A percentile compares a stretch with the other conserved stretches of the same genome.
Conservation (phyloP, 2,113 vertebrate genomes). For the Catagonus wagneri region DNA sequence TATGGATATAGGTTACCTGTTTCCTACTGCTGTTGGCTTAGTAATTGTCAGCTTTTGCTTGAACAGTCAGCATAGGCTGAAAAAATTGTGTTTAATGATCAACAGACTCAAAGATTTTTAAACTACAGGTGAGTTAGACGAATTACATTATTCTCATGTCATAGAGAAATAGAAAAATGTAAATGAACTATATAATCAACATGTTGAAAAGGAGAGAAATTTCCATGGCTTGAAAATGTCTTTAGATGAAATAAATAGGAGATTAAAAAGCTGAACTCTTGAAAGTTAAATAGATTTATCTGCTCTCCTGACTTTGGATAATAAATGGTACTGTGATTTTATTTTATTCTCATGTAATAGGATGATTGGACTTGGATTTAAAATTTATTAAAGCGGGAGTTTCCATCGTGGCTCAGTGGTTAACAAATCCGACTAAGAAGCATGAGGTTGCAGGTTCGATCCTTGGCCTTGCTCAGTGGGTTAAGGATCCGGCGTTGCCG, state of each 20-base stretch:
- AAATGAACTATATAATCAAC: background rate
- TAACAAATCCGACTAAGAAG: no score
- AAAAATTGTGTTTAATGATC: background rate
- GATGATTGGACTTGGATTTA: background rate
- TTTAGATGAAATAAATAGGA: constrained; percentile 4
- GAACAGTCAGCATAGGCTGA: background rate
- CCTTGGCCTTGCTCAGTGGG: no score
- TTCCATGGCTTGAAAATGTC: background rate
- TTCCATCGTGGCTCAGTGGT: no score
- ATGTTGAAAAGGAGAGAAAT: background rate
- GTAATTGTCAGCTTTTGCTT: background rate
- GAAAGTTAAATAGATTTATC: background rate
- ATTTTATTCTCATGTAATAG: background rate
- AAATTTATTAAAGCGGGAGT: background rate
- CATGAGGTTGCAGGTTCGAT: no score
- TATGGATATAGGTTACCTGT: background rate
- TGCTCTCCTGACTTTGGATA: background rate
- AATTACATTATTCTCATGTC: background rate
- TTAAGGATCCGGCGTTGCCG: no score
- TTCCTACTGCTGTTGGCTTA: background rate
- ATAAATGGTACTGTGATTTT: background rate
- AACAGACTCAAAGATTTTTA: background rate
- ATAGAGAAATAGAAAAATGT: background rate
- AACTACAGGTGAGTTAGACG: background rate
- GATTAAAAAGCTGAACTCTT: background rate